Evolutionary conservation across 2,888 invertebrate genomes (phyloP).

Genomic region (Athetis lepigone): DNA sequence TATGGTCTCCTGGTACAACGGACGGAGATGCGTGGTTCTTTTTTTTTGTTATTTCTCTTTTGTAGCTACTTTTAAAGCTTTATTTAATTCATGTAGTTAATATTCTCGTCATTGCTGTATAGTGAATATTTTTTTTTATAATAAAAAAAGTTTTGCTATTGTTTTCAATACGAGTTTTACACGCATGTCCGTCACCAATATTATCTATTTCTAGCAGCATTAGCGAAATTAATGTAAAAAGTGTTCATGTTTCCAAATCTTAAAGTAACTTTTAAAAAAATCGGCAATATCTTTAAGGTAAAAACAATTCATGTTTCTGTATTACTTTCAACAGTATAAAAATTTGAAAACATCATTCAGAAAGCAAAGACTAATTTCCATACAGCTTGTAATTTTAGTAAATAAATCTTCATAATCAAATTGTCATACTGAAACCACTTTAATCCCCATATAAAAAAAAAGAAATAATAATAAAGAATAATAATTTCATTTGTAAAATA

Average conservation of each 20-base stretch:
- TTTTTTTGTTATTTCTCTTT: background rate
- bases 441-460: slow-evolving; percentile 11
- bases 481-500: slow-evolving; percentile 39
- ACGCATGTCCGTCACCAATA: slow-evolving; percentile 48
- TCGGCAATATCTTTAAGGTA: background rate
- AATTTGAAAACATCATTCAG: slow-evolving; percentile 50
- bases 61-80: too few species aligned
- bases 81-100: background rate
- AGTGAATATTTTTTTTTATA: too few species aligned
- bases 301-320: background rate
- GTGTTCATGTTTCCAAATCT: slow-evolving; percentile 45
- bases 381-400: slow-evolving; percentile 24
- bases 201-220: slow-evolving; percentile 20
- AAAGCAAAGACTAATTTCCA: slow-evolving; percentile 60
- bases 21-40: slow-evolving; percentile 31
- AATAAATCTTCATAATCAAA: slow-evolving; percentile 34
- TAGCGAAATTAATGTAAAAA: slow-evolving; percentile 51
- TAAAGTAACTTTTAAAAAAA: background rate
- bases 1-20: slow-evolving; percentile 24
- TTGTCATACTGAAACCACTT: slow-evolving; percentile 34
- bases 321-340: slow-evolving; percentile 5
- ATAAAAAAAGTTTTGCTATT: background rate
- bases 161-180: background rate
- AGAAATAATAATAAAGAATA: too few species aligned
- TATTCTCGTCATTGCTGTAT: too few species aligned